phyloP scores from a whole-genome alignment of 2,797 vertebrate genomes.

The Crocodylus rhombifer region DNA sequence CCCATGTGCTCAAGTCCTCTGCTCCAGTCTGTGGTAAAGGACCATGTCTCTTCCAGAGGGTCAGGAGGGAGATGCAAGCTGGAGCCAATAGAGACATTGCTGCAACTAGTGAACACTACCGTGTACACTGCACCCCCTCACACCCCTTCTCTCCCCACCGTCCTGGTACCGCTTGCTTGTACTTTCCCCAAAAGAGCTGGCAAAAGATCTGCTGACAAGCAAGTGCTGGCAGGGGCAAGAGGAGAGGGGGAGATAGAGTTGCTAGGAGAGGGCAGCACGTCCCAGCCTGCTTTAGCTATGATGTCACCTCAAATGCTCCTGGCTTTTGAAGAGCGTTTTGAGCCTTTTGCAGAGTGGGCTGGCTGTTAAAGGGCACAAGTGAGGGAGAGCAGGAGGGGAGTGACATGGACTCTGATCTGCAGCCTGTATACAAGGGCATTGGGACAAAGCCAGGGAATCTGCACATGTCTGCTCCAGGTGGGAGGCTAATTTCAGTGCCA shows the following conservation, averaged over 20 bases:
- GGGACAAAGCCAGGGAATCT: no score
- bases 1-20: not conserved
- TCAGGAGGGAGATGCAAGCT: not conserved
- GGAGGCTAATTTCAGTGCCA: not conserved
- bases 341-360: conserved; percentile 29
- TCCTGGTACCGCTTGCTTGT: not conserved
- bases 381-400: not conserved
- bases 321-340: conserved; percentile 75
- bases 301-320: conserved; percentile 81
- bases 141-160: no score
- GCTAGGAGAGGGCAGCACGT: not conserved
- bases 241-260: not conserved
- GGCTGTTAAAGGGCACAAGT: not conserved
- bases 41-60: not conserved
- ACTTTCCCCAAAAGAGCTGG: not conserved
- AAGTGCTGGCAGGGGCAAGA: accelerated
- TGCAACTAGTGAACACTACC: not conserved
- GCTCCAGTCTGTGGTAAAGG: no score
- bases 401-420: not conserved
- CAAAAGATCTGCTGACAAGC: conserved; percentile 17
- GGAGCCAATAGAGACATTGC: not conserved
- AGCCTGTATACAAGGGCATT: not conserved
- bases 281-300: conserved; percentile 73
- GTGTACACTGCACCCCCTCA: not conserved
- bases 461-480: no score